Base-by-base conservation (phyloP, 2,888 invertebrate species). In the Schizaphis graminum region DNA sequence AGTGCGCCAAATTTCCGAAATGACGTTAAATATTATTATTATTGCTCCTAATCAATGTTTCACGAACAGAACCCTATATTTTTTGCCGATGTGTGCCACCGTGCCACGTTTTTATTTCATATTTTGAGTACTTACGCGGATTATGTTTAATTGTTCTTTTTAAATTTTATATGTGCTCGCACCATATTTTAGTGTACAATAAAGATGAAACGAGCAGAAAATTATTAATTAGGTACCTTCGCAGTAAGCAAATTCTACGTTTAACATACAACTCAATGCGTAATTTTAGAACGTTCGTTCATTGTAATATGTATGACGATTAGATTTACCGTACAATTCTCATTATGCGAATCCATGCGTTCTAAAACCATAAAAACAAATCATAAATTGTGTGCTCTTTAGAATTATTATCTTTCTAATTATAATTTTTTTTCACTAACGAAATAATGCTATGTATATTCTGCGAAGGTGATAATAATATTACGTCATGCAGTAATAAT, bases 211-310 rank as follows among this genome's bases (percentile, higher is more conserved):
- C 16, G 5, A n/a, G 5, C 67, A 5, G 67, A 67, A 67, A 67
- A 35, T 67, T 35, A 67, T 16, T n/a, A 35, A 67, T 67, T 67
- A 35, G n/a, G n/a, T n/a, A 35, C 67, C n/a, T 11, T 11, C 21
- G 67, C n/a, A n/a, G n/a, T n/a, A 67, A 28, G n/a, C n/a, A 16
- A 67, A n/a, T 13, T n/a, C n/a, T 16, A 67, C n/a, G n/a, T 35
- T 1, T n/a, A n/a, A 3, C 11, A 61, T 61, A 61, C 28, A 61
- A 28, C 5, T 67, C 57, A 16, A n/a, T 16, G n/a, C n/a, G 67
- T n/a, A 67, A 16, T 67, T 61, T 67, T n/a, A 67, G n/a, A 67
- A n/a, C 5, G 0, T 0, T n/a, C 5, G 0, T 0, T n/a, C 16
- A 67, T 67, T 67, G n/a, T 67, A 53, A 21, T 53, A 67, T 16